Conservation (phyloP, 2,888 invertebrate genomes). For the Sphecodes monilicornis region DNA sequence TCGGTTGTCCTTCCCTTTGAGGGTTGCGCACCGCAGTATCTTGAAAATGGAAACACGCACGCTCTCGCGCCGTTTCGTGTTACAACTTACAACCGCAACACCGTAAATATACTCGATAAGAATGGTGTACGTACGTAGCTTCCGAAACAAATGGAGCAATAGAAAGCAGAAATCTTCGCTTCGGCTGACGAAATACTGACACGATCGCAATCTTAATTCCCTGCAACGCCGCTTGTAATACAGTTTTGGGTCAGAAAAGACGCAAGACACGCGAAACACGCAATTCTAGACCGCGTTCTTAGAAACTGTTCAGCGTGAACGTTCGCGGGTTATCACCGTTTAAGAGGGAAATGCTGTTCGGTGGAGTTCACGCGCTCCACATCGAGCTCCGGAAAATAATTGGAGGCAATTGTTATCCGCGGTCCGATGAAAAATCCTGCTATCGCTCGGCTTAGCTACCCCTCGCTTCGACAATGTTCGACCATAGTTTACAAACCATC, state of each 20-base stretch:
- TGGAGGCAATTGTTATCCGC: conserved; percentile 28
- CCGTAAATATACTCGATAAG: neutral
- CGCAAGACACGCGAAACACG: neutral
- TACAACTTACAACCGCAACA: neutral
- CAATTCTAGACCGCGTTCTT: conserved; percentile 23
- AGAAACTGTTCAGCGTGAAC: neutral
- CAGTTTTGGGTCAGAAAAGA: conserved; percentile 19
- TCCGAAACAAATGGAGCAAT: neutral
- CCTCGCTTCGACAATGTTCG: neutral
- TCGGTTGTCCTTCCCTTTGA: neutral
- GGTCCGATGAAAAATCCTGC: conserved; percentile 35
- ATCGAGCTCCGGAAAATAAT: conserved; percentile 23
- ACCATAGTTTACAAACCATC: conserved; percentile 49
- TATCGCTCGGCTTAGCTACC: conserved; percentile 26
- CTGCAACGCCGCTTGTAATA: neutral
- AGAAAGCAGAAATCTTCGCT: neutral
- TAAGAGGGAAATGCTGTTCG: neutral
- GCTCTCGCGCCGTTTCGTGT: neutral
- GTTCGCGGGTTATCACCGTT: conserved; percentile 20
- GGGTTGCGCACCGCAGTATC: neutral
- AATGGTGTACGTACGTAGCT: neutral
- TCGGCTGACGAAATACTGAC: neutral
- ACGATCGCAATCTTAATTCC: neutral
- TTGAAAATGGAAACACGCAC: neutral
- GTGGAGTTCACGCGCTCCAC: neutral